Base-by-base conservation (phyloP, 2,888 invertebrate genomes). In the Drepanosiphum platanoidis region DNA sequence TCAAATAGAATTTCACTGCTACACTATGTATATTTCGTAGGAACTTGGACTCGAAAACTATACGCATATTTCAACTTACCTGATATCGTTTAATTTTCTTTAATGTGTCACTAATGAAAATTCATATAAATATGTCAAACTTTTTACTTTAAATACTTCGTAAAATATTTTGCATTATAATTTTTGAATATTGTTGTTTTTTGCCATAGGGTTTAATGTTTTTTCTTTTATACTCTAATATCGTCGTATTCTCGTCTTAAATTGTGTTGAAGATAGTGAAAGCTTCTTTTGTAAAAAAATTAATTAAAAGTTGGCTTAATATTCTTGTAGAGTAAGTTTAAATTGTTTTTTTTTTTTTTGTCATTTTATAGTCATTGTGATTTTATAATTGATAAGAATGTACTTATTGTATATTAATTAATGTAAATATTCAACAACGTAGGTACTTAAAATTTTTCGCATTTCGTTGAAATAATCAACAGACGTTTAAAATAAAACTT, bases 71-170 rank as follows among this genome's bases (percentile, higher is more conserved):
- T 15, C 2, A 68, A 68, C n/a, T 68, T 46, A 34, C 27, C n/a
- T 0, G 27, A 34, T 32, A n/a, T 66, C 0, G 15, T 80, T 68
- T 52, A 79, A 79, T 79, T 68, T 68, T 18, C 34, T 79, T 15
- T 68, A 52, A 34, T 27, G 66, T 78, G 34, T 68, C 34, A 52
- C 34, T 52, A 80, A 70, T 36, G 27, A 70, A 68, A 79, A 68
- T 70, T 3, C 70, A 34, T 0, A 52, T 52, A 36, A 32, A 79
- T 68, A 68, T 68, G 68, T 52, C 46, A 80, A 80, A 70, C 27
- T 80, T 52, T 52, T 34, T 15, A 80, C 22, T 34, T 52, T 32
- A 30, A 39, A 78, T 7, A 75, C 34, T 34, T 34, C 22, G 52
- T 80, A 36, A 8, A 36, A 52, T 80, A 68, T 58, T 68, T 42